Conservation (phyloP, 2,888 invertebrate species). For the Dolichomitus sp. region DNA sequence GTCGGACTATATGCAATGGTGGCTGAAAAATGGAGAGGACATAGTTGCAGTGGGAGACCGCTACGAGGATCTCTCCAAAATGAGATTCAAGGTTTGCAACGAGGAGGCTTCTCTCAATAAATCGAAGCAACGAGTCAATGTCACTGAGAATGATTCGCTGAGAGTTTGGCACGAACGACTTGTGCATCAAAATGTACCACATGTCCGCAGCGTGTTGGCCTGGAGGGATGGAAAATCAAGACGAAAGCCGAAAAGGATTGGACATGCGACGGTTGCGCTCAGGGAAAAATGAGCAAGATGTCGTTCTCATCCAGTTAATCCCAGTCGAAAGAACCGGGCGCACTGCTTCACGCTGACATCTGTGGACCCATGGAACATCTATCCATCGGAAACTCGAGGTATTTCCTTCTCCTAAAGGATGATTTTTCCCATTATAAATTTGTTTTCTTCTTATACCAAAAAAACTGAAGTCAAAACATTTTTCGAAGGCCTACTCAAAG, state of each 20-base stretch:
- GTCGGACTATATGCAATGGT: slow-evolving; percentile 27
- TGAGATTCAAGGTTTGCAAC: slow-evolving; percentile 53
- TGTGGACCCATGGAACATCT: slow-evolving; percentile 42
- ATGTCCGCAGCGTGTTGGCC: too few relatives aligned
- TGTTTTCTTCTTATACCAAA: slow-evolving; percentile 51
- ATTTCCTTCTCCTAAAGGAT: slow-evolving; percentile 61
- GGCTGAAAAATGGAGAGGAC: slow-evolving; percentile 9
- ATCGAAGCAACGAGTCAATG: background rate
- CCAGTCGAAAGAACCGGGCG: slow-evolving; percentile 41
- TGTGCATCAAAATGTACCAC: slow-evolving; percentile 62
- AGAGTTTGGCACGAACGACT: slow-evolving; percentile 63
- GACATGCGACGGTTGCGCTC: slow-evolving; percentile 33
- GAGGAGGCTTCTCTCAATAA: too few relatives aligned
- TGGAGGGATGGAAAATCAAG: slow-evolving; percentile 52
- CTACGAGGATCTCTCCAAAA: slow-evolving; percentile 38
- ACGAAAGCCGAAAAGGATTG: slow-evolving; percentile 8
- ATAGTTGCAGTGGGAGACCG: slow-evolving; percentile 57
- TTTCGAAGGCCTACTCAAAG: slow-evolving; percentile 38
- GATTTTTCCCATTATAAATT: slow-evolving; percentile 59
- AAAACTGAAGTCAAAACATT: slow-evolving; percentile 35
- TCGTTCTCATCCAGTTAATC: slow-evolving; percentile 45
- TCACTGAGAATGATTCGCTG: background rate
- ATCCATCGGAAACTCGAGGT: slow-evolving; percentile 46
- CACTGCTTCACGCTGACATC: slow-evolving; percentile 40
- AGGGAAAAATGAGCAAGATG: slow-evolving; percentile 55